Conservation (phyloP, 2,797 vertebrate genomes). For the Sitta carolinensis region DNA sequence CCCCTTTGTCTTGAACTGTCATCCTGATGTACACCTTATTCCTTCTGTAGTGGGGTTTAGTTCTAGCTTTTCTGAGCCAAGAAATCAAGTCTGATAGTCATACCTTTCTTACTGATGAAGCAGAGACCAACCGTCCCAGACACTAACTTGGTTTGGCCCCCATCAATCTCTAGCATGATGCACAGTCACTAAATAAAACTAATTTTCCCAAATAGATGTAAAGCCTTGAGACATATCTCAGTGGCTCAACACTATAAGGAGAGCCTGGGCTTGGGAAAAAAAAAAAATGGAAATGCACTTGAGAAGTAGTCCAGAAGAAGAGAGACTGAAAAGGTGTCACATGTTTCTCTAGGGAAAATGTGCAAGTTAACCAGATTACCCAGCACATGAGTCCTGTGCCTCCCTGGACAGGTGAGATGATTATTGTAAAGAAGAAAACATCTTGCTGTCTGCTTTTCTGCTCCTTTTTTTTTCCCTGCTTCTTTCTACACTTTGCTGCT, state of each 20-base stretch:
- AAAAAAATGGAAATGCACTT: neutral
- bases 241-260: neutral
- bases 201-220: neutral
- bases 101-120: neutral
- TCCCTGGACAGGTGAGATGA: neutral
- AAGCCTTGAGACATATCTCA: neutral
- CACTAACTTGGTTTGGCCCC: neutral
- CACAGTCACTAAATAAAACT: neutral
- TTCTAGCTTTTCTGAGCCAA: neutral
- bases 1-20: neutral
- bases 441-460: neutral
- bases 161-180: neutral
- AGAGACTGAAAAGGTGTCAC: neutral
- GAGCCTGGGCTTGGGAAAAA: neutral
- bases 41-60: neutral
- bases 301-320: constrained; percentile 15
- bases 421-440: neutral
- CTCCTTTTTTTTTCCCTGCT: neutral
- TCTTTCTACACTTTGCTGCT: neutral
- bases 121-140: neutral
- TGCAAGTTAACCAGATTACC: neutral
- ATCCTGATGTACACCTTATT: neutral
- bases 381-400: neutral
- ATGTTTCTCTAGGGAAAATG: neutral
- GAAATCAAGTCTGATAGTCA: neutral